phyloP scores from a whole-genome alignment of 2,113 vertebrate species.

The Podocnemis expansa region DNA sequence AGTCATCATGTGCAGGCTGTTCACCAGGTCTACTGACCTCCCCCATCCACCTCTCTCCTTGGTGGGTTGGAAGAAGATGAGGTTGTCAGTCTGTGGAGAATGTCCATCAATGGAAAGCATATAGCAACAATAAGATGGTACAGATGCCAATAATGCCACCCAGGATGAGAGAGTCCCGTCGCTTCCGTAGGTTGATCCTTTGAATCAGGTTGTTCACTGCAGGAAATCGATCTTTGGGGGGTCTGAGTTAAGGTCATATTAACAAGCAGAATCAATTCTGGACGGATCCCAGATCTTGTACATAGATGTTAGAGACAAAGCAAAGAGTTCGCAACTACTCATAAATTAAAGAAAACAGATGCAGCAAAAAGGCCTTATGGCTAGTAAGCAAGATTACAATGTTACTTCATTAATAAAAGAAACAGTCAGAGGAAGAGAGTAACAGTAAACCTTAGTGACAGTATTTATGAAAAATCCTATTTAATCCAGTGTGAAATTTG shows the following conservation, averaged over 20 bases:
- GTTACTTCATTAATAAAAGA: background rate
- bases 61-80: slow-evolving; percentile 33
- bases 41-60: slow-evolving; percentile 37
- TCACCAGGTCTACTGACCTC: slow-evolving; percentile 33
- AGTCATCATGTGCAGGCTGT: slow-evolving; percentile 23
- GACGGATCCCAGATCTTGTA: background rate
- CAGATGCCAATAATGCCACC: slow-evolving; percentile 91
- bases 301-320: background rate
- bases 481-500: background rate
- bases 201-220: slow-evolving; percentile 98
- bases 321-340: background rate
- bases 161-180: slow-evolving; percentile 94
- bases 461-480: background rate
- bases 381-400: background rate
- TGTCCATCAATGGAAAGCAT: slow-evolving; percentile 91
- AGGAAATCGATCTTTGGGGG: slow-evolving; percentile 91
- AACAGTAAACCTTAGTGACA: background rate
- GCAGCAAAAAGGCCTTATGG: background rate
- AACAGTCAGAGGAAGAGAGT: background rate
- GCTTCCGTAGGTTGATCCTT: slow-evolving; percentile 95
- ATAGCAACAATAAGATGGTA: slow-evolving; percentile 93
- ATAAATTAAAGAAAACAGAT: background rate
- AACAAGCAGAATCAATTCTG: background rate
- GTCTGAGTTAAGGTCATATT: slow-evolving; percentile 74
- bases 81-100: slow-evolving; percentile 61